Evolutionary conservation across 2,797 vertebrate genomes (phyloP).

Genomic region (Notamacropus eugenii): DNA sequence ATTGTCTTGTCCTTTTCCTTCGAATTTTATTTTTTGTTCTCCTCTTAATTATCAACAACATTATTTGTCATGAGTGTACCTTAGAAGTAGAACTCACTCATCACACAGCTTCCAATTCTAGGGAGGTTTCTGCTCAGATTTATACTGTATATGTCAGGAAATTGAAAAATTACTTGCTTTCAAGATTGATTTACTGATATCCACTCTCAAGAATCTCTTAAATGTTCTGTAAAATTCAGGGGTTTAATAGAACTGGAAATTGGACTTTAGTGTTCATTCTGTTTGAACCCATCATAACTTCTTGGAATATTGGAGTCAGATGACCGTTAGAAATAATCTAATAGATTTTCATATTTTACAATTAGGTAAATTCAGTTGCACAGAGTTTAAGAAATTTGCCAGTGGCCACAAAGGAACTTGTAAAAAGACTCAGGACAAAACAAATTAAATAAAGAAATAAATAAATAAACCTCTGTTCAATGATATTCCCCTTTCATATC

Average conservation of each 20-base stretch:
- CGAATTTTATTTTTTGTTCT: background rate
- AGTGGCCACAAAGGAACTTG: background rate
- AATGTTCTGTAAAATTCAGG: background rate
- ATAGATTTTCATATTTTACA: background rate
- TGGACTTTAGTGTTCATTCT: background rate
- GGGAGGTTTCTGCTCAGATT: background rate
- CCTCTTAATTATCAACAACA: background rate
- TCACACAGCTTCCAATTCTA: background rate
- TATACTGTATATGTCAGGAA: background rate
- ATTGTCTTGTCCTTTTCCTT: background rate
- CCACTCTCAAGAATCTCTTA: background rate
- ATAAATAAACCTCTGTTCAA: too few species aligned
- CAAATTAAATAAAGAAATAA: too few species aligned
- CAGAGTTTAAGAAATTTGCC: background rate
- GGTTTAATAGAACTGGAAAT: background rate
- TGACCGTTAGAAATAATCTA: background rate
- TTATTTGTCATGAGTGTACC: background rate
- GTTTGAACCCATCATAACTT: background rate
- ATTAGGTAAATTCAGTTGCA: background rate
- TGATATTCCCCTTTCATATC: background rate
- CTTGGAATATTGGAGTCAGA: background rate
- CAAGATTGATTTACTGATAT: background rate
- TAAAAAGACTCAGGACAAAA: background rate
- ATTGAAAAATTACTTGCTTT: background rate
- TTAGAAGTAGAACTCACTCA: background rate